Evolutionary conservation across 2,113 vertebrate genomes (phyloP), one percentile per base, ranked within the genome.

Genomic region (Columba janthina): DNA sequence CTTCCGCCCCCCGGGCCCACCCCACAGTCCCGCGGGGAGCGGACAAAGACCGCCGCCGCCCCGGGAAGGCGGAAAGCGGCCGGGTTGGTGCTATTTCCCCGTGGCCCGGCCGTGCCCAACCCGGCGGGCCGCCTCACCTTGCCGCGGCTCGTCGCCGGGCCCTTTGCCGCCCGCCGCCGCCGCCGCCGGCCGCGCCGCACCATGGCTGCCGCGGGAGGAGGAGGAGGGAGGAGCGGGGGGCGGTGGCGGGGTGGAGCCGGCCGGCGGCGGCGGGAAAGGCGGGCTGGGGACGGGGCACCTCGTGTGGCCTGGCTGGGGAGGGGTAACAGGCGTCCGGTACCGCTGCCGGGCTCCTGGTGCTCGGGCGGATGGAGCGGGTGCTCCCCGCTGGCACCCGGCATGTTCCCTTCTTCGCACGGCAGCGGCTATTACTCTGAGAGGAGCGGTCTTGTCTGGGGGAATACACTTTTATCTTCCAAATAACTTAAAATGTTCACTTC

Each of bases 261-360:
- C 25, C 44, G 13, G 51, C 51, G 8, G 61, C 32, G 86, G 92
- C 94, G 94, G 94, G 89, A 94, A 96, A 38, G 56, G 64, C 26
- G 32, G 38, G 20, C 25, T 53, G 62, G 44, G 61, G 56, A 29
- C 10, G 17, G 71, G 65, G 25, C 11, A 21, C 2, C 1, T 12
- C 17, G n/a, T 36, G 65, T 5, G 58, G 70, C 32, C n/a, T 5
- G 60, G 9, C 2, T 18, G 29, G 42, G 25, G 36, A 3, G 8
- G 46, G 29, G 54, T 14, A 1, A 0, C 0, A 0, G n/a, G 22
- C 0, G 21, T 3, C 0, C 36, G 60, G 1, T 6, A 3, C 3
- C 5, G 6, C 24, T 11, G 64, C 29, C 7, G 53, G 15, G 31
- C 9, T 29, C 20, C 34, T 2, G 65, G 34, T 8, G 4, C 17